phyloP scores from a whole-genome alignment of 2,797 vertebrate genomes.

The Peromyscus aztecus region DNA sequence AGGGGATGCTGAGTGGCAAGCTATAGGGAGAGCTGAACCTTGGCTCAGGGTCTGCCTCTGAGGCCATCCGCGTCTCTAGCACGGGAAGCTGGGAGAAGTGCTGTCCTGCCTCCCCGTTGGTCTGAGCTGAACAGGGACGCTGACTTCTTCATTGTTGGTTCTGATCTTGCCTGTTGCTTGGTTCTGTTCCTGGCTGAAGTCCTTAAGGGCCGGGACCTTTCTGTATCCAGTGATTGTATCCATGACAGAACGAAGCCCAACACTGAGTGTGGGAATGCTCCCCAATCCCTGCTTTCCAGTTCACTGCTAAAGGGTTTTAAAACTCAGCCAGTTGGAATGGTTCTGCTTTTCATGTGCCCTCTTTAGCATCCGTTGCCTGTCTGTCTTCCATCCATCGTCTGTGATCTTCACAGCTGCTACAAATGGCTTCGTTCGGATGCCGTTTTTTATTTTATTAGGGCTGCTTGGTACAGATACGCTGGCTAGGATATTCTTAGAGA shows the following conservation, averaged over 20 bases:
- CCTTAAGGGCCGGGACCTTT: neutral
- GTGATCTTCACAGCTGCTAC: neutral
- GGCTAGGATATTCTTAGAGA: neutral
- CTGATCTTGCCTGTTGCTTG: neutral
- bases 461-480: neutral
- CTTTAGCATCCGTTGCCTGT: neutral
- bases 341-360: neutral
- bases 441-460: neutral
- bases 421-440: neutral
- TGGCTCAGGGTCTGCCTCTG: neutral
- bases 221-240: neutral
- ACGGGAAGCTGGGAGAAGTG: rapidly evolving
- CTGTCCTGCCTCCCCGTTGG: rapidly evolving
- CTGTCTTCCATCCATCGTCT: neutral
- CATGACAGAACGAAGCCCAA: neutral
- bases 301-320: neutral
- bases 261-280: neutral
- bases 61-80: neutral
- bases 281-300: neutral
- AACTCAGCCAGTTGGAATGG: neutral
- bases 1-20: neutral
- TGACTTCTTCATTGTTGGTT: neutral
- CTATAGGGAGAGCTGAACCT: neutral
- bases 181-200: neutral
- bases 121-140: neutral